Conservation (phyloP, 1,140 invertebrate genomes). For the Aporrectodea caliginosa region DNA sequence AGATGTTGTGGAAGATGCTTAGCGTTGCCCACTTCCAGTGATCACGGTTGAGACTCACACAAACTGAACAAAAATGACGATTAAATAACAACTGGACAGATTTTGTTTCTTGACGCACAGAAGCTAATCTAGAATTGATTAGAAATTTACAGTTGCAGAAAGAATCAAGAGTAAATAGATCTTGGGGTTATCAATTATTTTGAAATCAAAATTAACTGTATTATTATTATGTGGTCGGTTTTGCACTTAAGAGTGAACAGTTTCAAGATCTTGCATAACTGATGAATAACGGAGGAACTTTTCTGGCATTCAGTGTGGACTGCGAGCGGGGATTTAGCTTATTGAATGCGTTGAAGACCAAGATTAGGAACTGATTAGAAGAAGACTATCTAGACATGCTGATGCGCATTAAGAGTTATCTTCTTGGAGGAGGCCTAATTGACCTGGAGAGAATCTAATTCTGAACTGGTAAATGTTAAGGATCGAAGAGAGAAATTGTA, state of each 20-base stretch:
- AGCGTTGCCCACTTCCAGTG: no score
- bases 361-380: conserved; percentile 9
- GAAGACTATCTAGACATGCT: conserved; percentile 5
- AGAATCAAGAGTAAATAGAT: no score
- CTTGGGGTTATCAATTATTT: no score
- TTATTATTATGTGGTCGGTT: not conserved
- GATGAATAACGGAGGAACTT: conserved; percentile 10
- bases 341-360: conserved; percentile 4
- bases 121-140: no score
- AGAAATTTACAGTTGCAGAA: no score
- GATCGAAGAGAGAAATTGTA: conserved; percentile 10
- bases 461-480: not conserved
- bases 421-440: conserved; percentile 1
- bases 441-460: not conserved
- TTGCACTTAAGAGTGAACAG: not conserved
- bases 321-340: conserved; percentile 9
- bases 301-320: conserved; percentile 7
- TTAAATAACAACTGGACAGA: no score
- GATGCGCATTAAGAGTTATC: conserved; percentile 4
- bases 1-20: no score
- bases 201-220: not conserved
- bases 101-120: no score
- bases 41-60: no score
- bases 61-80: no score
- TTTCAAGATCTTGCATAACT: conserved; percentile 8